Evolutionary conservation across 2,113 vertebrate genomes (phyloP), one percentile per base, ranked within the genome.

Genomic region (Emydura subglobosa): DNA sequence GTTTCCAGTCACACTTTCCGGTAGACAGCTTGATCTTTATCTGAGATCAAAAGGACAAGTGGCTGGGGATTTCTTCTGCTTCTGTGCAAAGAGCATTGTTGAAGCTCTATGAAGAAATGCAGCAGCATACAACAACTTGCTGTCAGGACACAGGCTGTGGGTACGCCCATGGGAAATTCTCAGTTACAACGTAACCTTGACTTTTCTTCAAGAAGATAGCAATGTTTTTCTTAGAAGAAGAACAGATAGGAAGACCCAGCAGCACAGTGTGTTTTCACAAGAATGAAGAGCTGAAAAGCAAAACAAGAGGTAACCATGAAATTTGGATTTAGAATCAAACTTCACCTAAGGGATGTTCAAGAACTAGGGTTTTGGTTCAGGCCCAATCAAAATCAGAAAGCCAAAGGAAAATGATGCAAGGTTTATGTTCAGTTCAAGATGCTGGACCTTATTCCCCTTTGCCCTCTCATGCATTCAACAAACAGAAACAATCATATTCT

Each of bases 21-120:
- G 90, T 86, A 96, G 95, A 94, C 93, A 95, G 90, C 94, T 14
- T 95, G 96, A 97, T 95, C 96, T 96, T 96, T 93, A 89, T 95
- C 94, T 87, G 86, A 93, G 83, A 96, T 96, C 94, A 95, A 89
- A 97, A 95, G 61, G 85, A 93, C 21, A 6, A 6, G 92, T 6
- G 87, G 85, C 96, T 80, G 95, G 95, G 91, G 95, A 95, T 95
- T 97, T 97, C 96, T 96, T 85, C 86, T 61, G 83, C 88, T 92
- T 53, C 91, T 74, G 84, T 59, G 82, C 86, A 68, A 76, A 79
- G 80, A 27, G 61, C 82, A 1, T 2, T 89, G 84, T 89, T n/a
- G 42, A 82, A 94, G 91, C 82, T 44, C 59, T 44, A 27, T 5
- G 22, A 68, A 91, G 90, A 54, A 1, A 3, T 0, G 1, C 14